Base-by-base conservation (phyloP, 2,888 invertebrate species). In the Spisula solida region DNA sequence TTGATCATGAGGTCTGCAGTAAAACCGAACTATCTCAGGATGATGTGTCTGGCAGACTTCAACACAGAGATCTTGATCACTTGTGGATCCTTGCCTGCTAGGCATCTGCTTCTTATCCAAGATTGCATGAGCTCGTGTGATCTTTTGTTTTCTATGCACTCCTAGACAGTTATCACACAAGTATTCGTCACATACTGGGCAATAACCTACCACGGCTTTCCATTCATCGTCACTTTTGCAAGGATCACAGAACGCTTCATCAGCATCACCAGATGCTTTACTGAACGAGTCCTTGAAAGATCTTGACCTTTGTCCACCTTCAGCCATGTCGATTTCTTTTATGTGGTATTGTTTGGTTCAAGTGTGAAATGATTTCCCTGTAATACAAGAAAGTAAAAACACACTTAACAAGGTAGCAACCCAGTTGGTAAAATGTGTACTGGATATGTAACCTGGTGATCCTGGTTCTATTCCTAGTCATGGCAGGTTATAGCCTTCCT, bases 71-170 rank as follows among this genome's bases (percentile, higher is more conserved):
- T 31, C 41, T 34, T 56, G 51, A 8, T 20, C 20, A 1, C 20
- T 20, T 1, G 0, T 31, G 34, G 31, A 20, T 0, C 8, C 34
- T 34, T 18, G 31, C 18, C 10, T 10, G 2, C 18, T 82, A 0
- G 81, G 81, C 60, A 82, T 82, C 55, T 55, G 4, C 2, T 1
- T 8, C 20, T 55, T 55, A 14, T 55, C 55, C 10, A 55, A 14
- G 20, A 82, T 56, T 4, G 12, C 2, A 60, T 82, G 81, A 34
- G 29, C n/a, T 60, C 20, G 29, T 18, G 34, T 82, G 6, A 60
- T 34, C 20, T 34, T 56, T 34, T 82, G 81, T 2, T 82, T 82
- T n/a, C n/a, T 31, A 34, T 82, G 81, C 8, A 56, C 29, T 31
- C 29, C 31, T 29, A 56, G 29, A 29, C 81, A 81, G 2, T 8